Percentiles rank a stretch among this genome's conserved stretches.
Conservation (phyloP, 64 coral and sea anemone genomes). For the Orbicella faveolata region DNA sequence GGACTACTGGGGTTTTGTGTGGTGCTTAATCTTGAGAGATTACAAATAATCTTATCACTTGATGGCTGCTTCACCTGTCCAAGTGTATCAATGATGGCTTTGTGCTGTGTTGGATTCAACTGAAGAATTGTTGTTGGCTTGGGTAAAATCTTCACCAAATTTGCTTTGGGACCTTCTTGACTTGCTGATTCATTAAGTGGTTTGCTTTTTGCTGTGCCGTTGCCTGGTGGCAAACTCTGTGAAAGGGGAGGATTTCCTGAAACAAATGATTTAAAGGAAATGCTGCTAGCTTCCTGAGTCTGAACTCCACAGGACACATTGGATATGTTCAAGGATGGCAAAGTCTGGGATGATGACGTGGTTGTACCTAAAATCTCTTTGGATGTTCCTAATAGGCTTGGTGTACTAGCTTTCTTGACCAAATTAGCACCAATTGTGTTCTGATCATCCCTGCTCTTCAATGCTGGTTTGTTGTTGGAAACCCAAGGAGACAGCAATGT, state of each 20-base stretch:
- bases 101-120: slow-evolving; percentile 18
- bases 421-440: background rate
- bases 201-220: background rate
- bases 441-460: background rate
- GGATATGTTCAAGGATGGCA: background rate
- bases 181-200: background rate
- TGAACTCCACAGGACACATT: slow-evolving; percentile 28
- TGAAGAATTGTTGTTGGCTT: slow-evolving; percentile 24
- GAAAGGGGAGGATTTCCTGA: too few relatives aligned
- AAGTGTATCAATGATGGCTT: slow-evolving; percentile 9
- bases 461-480: background rate
- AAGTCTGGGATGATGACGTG: background rate
- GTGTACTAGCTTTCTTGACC: background rate
- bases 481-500: slow-evolving; percentile 6
- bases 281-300: background rate
- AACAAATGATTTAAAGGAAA: background rate
- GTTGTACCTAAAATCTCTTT: background rate
- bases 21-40: slow-evolving; percentile 28
- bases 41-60: slow-evolving; percentile 43
- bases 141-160: slow-evolving; percentile 32
- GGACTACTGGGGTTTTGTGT: background rate
- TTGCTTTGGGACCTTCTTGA: background rate
- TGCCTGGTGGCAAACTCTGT: background rate
- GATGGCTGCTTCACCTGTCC: slow-evolving; percentile 38
- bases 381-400: background rate